Conservation (phyloP, 2,888 invertebrate genomes). For the Lampropteryx suffumata region DNA sequence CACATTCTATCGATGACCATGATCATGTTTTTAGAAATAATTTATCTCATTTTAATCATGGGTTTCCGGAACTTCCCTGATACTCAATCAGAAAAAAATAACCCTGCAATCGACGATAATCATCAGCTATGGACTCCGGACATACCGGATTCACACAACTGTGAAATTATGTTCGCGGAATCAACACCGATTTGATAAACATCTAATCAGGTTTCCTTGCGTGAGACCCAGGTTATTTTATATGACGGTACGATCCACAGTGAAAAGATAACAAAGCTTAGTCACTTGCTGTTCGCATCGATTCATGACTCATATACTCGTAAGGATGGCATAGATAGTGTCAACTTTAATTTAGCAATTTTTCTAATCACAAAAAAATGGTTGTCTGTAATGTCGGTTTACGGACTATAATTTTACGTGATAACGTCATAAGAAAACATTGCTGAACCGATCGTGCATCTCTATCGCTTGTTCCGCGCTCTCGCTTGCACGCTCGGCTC, state of each 20-base stretch:
- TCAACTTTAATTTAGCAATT: too few relatives aligned
- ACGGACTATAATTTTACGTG: too few relatives aligned
- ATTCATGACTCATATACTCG: too few relatives aligned
- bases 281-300: too few relatives aligned
- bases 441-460: too few relatives aligned
- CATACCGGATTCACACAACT: slow-evolving; percentile 16
- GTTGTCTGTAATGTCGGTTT: too few relatives aligned
- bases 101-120: background rate
- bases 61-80: slow-evolving; percentile 10
- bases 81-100: slow-evolving; percentile 4
- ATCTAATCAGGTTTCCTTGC: slow-evolving; percentile 24
- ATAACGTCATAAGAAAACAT: too few relatives aligned
- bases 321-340: too few relatives aligned
- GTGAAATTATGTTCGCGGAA: slow-evolving; percentile 21
- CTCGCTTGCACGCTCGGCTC: too few relatives aligned
- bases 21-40: background rate
- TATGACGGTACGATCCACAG: slow-evolving; percentile 15
- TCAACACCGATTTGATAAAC: slow-evolving; percentile 19
- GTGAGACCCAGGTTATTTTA: slow-evolving; percentile 8
- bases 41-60: background rate
- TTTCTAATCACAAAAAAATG: too few relatives aligned
- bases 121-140: slow-evolving; percentile 7
- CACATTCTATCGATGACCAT: background rate
- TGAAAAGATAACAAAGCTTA: slow-evolving; percentile 1
- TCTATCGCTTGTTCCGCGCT: too few relatives aligned